These are phyloP conservation scores for Nemotelus nigrinus DNA, from an alignment of 2,888 invertebrate genomes.

Conservation along the genomic window DNA sequence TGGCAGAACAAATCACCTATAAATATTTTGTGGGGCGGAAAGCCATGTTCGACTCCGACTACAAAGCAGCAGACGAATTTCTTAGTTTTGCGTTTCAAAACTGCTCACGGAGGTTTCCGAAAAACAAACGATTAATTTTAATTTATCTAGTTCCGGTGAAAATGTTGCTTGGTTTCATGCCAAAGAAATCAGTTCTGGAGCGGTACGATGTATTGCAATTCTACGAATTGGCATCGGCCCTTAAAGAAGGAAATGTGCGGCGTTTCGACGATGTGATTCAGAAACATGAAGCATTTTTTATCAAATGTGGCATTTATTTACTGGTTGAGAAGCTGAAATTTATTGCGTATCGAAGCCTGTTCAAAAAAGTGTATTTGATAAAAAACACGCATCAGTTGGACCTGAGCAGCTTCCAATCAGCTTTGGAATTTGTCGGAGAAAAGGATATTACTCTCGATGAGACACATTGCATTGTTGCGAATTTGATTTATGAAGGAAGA, in stretches of 20 bases:
- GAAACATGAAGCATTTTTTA: slow-evolving; percentile 90
- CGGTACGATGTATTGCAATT: slow-evolving; percentile 93
- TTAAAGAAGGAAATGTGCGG: slow-evolving; percentile 88
- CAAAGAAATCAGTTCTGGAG: slow-evolving; percentile 80
- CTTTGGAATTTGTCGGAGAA: slow-evolving; percentile 82
- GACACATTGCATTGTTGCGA: slow-evolving; percentile 95
- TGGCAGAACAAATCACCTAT: slow-evolving; percentile 95
- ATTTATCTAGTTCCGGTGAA: slow-evolving; percentile 97
- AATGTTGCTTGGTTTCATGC: slow-evolving; percentile 96
- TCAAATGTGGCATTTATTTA: slow-evolving; percentile 95
- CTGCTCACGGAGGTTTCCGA: slow-evolving; percentile 81
- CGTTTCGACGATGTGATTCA: slow-evolving; percentile 86
- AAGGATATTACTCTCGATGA: slow-evolving; percentile 92
- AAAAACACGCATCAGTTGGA: slow-evolving; percentile 88
- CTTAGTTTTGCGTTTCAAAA: slow-evolving; percentile 92
- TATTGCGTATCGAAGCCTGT: slow-evolving; percentile 94
- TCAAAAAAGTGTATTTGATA: slow-evolving; percentile 85
- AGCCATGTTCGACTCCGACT: slow-evolving; percentile 98
- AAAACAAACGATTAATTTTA: slow-evolving; percentile 90
- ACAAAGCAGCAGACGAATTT: slow-evolving; percentile 90
- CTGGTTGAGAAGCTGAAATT: slow-evolving; percentile 96
- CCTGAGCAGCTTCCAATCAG: slow-evolving; percentile 82
- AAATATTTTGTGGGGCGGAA: slow-evolving; percentile 97
- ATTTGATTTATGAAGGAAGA: slow-evolving; percentile 95
- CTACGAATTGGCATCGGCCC: slow-evolving; percentile 86